Conservation (phyloP, 1,140 invertebrate species). For the Bombus waltoni region DNA sequence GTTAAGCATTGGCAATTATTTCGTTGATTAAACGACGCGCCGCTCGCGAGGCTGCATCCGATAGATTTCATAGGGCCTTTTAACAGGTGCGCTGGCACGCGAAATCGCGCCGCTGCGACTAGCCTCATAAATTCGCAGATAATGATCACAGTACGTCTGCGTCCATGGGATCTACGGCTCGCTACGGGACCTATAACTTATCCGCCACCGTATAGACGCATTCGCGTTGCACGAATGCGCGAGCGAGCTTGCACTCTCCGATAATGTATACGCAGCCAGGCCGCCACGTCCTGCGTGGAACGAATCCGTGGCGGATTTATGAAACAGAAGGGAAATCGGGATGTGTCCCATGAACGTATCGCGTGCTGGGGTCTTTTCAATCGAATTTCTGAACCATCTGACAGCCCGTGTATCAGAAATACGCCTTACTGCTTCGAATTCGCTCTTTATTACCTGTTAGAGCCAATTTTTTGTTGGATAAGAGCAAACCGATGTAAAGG, state of each 20-base stretch:
- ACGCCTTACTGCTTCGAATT: neutral
- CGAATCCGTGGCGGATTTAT: slow-evolving; percentile 64
- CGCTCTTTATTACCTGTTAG: neutral
- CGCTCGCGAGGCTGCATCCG: neutral
- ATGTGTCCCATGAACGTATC: slow-evolving; percentile 28
- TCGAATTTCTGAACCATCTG: slow-evolving; percentile 32
- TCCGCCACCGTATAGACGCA: slow-evolving; percentile 73
- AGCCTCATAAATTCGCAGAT: slow-evolving; percentile 79
- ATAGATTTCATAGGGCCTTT: slow-evolving; percentile 59
- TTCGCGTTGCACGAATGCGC: slow-evolving; percentile 6
- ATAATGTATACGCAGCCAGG: slow-evolving; percentile 63
- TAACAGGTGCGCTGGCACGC: slow-evolving; percentile 54
- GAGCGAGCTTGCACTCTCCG: slow-evolving; percentile 19
- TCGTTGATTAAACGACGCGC: slow-evolving; percentile 20
- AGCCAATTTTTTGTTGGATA: neutral
- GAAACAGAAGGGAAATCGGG: slow-evolving; percentile 61
- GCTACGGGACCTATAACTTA: slow-evolving; percentile 81
- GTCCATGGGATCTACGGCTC: slow-evolving; percentile 79
- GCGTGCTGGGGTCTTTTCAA: neutral
- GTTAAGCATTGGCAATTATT: neutral
- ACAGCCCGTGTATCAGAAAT: neutral
- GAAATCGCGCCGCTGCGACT: slow-evolving; percentile 30
- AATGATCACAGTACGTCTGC: slow-evolving; percentile 82
- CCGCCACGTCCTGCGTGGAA: slow-evolving; percentile 32
- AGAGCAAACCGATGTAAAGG: neutral